phyloP scores from a whole-genome alignment of 2,888 invertebrate species.

The Geophilus truncorum region DNA sequence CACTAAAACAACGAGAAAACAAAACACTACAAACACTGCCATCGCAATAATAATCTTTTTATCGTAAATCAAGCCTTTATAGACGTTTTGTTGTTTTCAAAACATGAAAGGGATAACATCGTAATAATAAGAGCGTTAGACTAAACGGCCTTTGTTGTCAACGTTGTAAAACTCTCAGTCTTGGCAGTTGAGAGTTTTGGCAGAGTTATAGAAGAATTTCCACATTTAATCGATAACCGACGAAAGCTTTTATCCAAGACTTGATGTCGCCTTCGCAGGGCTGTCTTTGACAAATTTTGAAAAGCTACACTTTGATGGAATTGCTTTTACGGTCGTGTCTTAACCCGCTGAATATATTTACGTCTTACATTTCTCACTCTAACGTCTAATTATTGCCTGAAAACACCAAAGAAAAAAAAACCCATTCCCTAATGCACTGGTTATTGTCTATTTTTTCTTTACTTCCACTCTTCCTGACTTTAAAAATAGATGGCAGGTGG shows the following conservation, averaged over 20 bases:
- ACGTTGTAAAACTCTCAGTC: not conserved
- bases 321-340: not conserved
- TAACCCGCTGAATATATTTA: no score
- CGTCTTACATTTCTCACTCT: no score
- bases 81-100: not conserved
- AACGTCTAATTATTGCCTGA: no score
- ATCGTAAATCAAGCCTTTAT: not conserved
- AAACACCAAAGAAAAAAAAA: no score
- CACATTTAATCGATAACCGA: not conserved
- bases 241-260: slow-evolving; percentile 3
- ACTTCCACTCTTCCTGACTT: no score
- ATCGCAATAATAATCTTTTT: not conserved
- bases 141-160: not conserved
- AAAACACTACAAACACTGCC: not conserved
- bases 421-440: not conserved
- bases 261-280: not conserved
- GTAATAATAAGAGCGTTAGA: not conserved
- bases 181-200: not conserved
- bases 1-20: not conserved
- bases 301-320: slow-evolving; percentile 4
- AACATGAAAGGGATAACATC: not conserved
- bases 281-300: slow-evolving; percentile 4
- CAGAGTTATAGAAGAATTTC: not conserved
- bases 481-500: not conserved
- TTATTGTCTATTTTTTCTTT: not conserved